phyloP scores from a whole-genome alignment of 2,113 vertebrate genomes.

The human (Homo sapiens) region GRCh38 chr15:37595001-37595500 shows the following conservation, averaged over 20 bases:
- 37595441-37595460: background rate
- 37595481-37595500: background rate
- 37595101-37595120: background rate
- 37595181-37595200: background rate
- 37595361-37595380: background rate
- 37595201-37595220: background rate
- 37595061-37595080: background rate
- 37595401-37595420: background rate
- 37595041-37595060: background rate
- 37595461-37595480: background rate
- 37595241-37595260: background rate
- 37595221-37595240: background rate
- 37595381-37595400: background rate
- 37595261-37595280: constrained; percentile 12
- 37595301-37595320: background rate
- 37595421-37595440: background rate
- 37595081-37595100: background rate
- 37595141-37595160: background rate
- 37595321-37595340: background rate
- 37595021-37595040: background rate
- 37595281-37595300: background rate
- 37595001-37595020: background rate
- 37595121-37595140: background rate
- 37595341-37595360: background rate
- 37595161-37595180: background rate